phyloP scores from a whole-genome alignment of 2,797 vertebrate genomes.

The Peromyscus aztecus region DNA sequence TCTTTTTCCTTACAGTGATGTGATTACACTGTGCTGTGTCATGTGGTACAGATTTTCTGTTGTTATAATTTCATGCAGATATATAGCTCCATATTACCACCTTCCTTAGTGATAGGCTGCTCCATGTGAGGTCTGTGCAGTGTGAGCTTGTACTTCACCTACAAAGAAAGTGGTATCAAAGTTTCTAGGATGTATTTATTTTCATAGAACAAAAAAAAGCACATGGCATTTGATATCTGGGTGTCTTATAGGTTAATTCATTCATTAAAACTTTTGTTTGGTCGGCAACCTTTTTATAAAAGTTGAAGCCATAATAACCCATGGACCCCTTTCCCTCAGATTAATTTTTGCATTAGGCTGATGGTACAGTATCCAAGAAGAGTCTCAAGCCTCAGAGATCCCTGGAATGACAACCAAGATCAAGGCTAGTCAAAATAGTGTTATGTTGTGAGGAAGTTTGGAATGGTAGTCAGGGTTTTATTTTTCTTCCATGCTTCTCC shows the following conservation, averaged over 20 bases:
- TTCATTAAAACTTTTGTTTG: neutral
- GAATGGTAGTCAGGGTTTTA: neutral
- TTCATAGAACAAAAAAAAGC: neutral
- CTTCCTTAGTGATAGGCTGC: neutral
- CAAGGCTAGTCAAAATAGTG: neutral
- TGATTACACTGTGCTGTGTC: slow-evolving; percentile 46
- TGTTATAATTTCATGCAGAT: slow-evolving; percentile 42
- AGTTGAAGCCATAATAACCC: neutral
- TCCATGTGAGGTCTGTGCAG: slow-evolving; percentile 7
- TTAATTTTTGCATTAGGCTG: neutral
- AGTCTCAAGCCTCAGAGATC: neutral
- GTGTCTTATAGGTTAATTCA: neutral
- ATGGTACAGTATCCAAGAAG: neutral
- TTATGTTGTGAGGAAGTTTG: neutral
- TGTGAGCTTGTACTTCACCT: slow-evolving; percentile 16
- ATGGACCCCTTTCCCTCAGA: neutral
- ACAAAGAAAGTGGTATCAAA: neutral
- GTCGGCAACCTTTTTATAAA: neutral
- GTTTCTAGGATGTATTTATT: neutral
- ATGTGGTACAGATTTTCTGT: slow-evolving; percentile 45
- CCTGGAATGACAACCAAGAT: neutral
- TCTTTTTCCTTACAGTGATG: slow-evolving; percentile 55
- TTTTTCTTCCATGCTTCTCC: neutral
- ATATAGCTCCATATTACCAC: neutral
- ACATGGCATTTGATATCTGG: neutral